phyloP scores from a whole-genome alignment of 1,140 invertebrate species.

The Bacillus rossius region DNA sequence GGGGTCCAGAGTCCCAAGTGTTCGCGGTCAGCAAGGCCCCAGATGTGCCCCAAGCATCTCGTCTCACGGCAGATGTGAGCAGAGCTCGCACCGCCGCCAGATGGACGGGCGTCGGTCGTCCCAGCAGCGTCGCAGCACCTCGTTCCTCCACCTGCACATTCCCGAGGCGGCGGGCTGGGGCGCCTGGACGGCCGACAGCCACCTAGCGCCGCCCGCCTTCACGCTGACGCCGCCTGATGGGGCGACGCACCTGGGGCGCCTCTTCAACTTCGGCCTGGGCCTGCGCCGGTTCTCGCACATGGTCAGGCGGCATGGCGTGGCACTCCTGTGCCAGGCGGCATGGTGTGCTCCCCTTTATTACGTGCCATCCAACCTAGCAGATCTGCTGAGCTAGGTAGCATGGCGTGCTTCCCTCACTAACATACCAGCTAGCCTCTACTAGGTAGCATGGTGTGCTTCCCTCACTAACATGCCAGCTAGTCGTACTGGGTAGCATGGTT shows the following conservation, averaged over 20 bases:
- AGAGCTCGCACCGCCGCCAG: too few species aligned
- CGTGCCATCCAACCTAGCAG: not conserved
- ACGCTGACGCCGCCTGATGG: slow-evolving; percentile 42
- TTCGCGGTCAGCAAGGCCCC: too few species aligned
- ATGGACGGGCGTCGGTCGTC: too few species aligned
- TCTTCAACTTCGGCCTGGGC: slow-evolving; percentile 46
- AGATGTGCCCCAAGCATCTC: too few species aligned
- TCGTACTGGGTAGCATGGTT: too few species aligned
- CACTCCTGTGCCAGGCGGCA: slow-evolving; percentile 10
- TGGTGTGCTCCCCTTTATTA: slow-evolving; percentile 13
- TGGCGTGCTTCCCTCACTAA: not conserved
- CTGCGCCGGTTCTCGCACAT: slow-evolving; percentile 48
- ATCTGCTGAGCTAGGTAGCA: not conserved
- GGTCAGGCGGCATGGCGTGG: slow-evolving; percentile 41
- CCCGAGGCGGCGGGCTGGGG: slow-evolving; percentile 29
- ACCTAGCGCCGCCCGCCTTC: slow-evolving; percentile 49
- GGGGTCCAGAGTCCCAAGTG: too few species aligned
- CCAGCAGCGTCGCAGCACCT: slow-evolving; percentile 29
- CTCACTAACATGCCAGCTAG: not conserved
- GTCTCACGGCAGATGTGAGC: too few species aligned
- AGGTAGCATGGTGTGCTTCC: not conserved
- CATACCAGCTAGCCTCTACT: not conserved
- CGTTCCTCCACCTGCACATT: slow-evolving; percentile 44
- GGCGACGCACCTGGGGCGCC: slow-evolving; percentile 35
- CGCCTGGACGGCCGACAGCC: slow-evolving; percentile 21